Base-by-base conservation (phyloP, 2,888 invertebrate genomes). In the Drosophila affinis region DNA sequence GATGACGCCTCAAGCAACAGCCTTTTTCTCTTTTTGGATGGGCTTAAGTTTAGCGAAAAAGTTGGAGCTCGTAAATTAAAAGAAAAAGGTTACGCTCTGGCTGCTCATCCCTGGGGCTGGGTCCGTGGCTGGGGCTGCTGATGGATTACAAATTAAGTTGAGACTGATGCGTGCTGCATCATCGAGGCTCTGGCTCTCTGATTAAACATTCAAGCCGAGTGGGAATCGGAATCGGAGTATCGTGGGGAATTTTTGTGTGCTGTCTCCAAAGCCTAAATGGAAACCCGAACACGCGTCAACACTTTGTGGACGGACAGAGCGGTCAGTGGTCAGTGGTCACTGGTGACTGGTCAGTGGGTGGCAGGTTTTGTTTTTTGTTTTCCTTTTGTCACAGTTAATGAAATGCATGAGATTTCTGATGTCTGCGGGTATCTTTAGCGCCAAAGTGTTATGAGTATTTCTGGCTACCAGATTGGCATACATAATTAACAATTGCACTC, bases 271-370 rank as follows among this genome's bases (percentile, higher is more conserved):
- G 75, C 81, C 83, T 75, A 81, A 85, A 81, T 84, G 82, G 79
- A 81, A 84, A 78, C 85, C 83, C 68, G 76, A 87, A 85, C 83
- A 84, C 83, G 83, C 87, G 82, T 77, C 67, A 78, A 75, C 75
- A 72, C 77, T 72, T 67, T 65, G 62, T 34, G 54, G 44, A 29
- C 67, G 54, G 44, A 29, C 67, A 27, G 29, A 29, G 71, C 54
- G 71, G 62, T 62, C 51, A 47, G 29, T 39, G 52, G 68, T 47
- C 64, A 55, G 12, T 59, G 54, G 55, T 57, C 46, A 17, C 9
- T 32, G 81, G 82, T 51, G 24, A 27, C 21, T 59, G 49, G 55
- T 57, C 65, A 54, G 75, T 81, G 81, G 79, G 81, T 80, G 81
- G 24, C 24, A 5, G 5, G 24, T 24, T 24, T 24, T 24, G 3